Evolutionary conservation across 1,140 invertebrate genomes (phyloP).

Genomic region (Lordiphosa mommai): DNA sequence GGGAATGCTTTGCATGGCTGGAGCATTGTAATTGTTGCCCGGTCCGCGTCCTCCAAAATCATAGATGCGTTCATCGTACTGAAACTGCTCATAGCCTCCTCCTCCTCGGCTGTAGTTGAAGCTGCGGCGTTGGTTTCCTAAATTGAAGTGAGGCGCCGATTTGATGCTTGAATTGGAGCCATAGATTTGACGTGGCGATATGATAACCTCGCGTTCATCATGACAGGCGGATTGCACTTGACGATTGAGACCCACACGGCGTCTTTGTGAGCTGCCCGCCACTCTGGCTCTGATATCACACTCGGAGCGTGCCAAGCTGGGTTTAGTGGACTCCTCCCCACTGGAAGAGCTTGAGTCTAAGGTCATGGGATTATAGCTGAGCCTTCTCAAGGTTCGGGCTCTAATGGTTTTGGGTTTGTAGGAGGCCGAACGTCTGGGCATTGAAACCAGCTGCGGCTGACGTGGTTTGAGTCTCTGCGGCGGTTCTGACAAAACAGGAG

Average conservation of each 20-base stretch:
- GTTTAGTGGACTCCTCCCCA: conserved; percentile 63
- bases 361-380: conserved; percentile 82
- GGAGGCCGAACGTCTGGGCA: conserved; percentile 50
- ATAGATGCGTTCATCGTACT: conserved; percentile 74
- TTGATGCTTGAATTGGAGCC: conserved; percentile 80
- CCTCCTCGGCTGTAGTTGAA: conserved; percentile 31
- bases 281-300: conserved; percentile 78
- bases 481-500: conserved; percentile 65
- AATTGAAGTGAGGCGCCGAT: conserved; percentile 79
- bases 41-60: conserved; percentile 76
- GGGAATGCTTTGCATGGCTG: too few species aligned
- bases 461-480: conserved; percentile 27
- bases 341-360: conserved; percentile 79
- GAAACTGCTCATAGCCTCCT: conserved; percentile 55
- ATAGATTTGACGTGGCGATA: conserved; percentile 70
- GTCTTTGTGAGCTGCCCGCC: conserved; percentile 48
- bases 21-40: conserved; percentile 60
- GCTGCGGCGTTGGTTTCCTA: conserved; percentile 53
- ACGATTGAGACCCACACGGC: conserved; percentile 53
- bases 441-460: conserved; percentile 11
- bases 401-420: conserved; percentile 79
- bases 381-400: conserved; percentile 80
- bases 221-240: conserved; percentile 64
- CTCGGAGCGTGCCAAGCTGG: conserved; percentile 78
- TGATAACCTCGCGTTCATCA: conserved; percentile 57